These are phyloP conservation scores for Halictus quadricinctus DNA, from an alignment of 2,888 invertebrate genomes.

Conservation along the genomic window DNA sequence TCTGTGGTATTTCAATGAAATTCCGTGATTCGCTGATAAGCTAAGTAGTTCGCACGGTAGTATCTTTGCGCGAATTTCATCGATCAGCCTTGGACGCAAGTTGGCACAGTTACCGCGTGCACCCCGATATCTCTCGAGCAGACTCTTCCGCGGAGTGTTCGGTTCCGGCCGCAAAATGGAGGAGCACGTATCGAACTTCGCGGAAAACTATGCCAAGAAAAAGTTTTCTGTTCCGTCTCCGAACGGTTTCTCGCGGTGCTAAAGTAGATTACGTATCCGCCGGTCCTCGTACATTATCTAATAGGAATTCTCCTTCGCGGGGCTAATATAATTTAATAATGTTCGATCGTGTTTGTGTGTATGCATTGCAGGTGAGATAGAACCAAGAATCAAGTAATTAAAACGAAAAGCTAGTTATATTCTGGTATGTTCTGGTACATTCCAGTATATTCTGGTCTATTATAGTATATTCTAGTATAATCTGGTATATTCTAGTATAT, in stretches of 20 bases:
- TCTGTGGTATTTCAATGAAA: not conserved
- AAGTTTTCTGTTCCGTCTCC: slow-evolving; percentile 32
- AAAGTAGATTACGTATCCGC: slow-evolving; percentile 34
- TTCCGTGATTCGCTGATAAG: not conserved
- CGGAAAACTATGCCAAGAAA: slow-evolving; percentile 44
- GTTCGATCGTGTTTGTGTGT: too few relatives aligned
- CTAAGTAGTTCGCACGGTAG: not conserved
- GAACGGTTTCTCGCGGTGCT: slow-evolving; percentile 8
- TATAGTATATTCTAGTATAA: too few relatives aligned
- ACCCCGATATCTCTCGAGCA: not conserved
- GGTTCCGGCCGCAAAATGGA: slow-evolving; percentile 43
- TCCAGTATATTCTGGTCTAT: too few relatives aligned
- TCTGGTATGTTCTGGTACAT: too few relatives aligned
- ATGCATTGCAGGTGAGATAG: too few relatives aligned
- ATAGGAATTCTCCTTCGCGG: not conserved
- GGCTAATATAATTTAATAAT: not conserved
- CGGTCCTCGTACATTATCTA: slow-evolving; percentile 27
- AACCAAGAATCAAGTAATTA: too few relatives aligned
- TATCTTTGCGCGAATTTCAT: slow-evolving; percentile 8
- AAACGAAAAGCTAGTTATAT: too few relatives aligned
- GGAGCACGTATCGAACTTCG: slow-evolving; percentile 46
- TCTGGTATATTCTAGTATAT: too few relatives aligned
- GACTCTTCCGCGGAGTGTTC: slow-evolving; percentile 29
- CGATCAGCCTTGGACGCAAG: slow-evolving; percentile 1
- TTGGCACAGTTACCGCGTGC: slow-evolving; percentile 14